Base-by-base conservation (phyloP, 23 tunicate genomes). In the Clavelina lepadiformis region DNA sequence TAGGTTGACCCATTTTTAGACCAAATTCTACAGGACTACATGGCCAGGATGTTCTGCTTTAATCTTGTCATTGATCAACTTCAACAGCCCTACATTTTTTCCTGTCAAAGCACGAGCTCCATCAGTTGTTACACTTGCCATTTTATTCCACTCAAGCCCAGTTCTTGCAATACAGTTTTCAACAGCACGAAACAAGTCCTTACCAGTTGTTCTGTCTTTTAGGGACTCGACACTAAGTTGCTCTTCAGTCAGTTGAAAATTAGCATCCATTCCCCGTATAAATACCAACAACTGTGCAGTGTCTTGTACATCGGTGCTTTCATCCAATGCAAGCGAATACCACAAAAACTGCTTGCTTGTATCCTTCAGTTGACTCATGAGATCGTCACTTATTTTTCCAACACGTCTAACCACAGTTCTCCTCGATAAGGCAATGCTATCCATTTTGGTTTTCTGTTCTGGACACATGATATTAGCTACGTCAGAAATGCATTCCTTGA, bases 81-180 rank as follows among this genome's bases (percentile, higher is more conserved):
- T n/a, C n/a, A n/a, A n/a, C n/a, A n/a, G n/a, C n/a, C n/a, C n/a
- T n/a, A n/a, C 28, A 63, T 62, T 46, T 74, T 74, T 74, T 29
- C 80, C 80, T 32, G 71, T 74, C 19, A 74, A 30, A 25, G 58
- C 38, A 24, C 29, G 80, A 74, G 61, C 57, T 2, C 74, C 82
- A 76, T 76, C 82, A 4, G 82, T 76, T 65, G 82, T 65, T 6
- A 76, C 44, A 53, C 73, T 64, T 36, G 38, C 56, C 28, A 65
- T 4, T 24, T 54, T 76, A 5, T 54, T 31, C 73, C 38, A 37
- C 31, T 46, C 4, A 13, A 74, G 70, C 23, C 70, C 61, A 3
- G 46, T 5, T n/a, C 35, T 74, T 7, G 28, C 33, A 15, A 74
- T 61, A 49, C 69, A 45, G 28, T 47, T 59, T 31, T 29, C 30